These are phyloP conservation scores for Punctoribates punctum DNA, from an alignment of 2,888 invertebrate genomes.

Conservation along the genomic window DNA sequence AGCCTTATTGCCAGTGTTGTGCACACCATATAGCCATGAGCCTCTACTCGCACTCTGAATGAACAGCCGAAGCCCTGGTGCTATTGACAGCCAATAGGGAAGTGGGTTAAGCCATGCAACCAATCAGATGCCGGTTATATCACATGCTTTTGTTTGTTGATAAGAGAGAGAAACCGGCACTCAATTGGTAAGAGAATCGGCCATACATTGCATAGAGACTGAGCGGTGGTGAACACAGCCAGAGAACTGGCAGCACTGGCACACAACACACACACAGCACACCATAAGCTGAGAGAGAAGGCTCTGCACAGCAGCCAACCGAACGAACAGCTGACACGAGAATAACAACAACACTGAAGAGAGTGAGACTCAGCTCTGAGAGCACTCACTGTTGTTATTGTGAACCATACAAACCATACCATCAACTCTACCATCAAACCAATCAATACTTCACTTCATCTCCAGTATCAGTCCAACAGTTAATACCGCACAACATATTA, in stretches of 20 bases:
- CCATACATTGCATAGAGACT: not conserved
- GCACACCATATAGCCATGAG: too few species aligned
- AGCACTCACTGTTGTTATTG: not conserved
- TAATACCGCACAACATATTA: too few species aligned
- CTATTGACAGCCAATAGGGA: constrained; percentile 8
- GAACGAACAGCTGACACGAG: constrained; percentile 9
- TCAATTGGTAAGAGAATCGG: not conserved
- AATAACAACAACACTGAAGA: not conserved
- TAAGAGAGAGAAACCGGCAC: constrained; percentile 8
- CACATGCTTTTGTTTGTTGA: constrained; percentile 20
- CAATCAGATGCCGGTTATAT: not conserved
- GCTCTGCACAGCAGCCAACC: not conserved
- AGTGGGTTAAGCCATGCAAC: constrained; percentile 1
- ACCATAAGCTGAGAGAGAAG: too few species aligned
- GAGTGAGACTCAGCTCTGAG: not conserved
- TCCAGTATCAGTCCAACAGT: too few species aligned
- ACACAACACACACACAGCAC: not conserved
- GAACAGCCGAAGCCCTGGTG: not conserved
- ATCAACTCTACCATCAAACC: too few species aligned
- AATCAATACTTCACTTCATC: too few species aligned
- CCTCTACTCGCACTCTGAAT: too few species aligned
- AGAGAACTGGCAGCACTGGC: not conserved
- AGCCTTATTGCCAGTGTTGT: too few species aligned
- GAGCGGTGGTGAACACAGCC: not conserved
- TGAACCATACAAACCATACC: not conserved